A percentile compares a stretch with the other conserved stretches of the same genome.
These are phyloP conservation scores for Octopus sinensis DNA, from an alignment of 1,140 invertebrate genomes.

Conservation along the genomic window DNA sequence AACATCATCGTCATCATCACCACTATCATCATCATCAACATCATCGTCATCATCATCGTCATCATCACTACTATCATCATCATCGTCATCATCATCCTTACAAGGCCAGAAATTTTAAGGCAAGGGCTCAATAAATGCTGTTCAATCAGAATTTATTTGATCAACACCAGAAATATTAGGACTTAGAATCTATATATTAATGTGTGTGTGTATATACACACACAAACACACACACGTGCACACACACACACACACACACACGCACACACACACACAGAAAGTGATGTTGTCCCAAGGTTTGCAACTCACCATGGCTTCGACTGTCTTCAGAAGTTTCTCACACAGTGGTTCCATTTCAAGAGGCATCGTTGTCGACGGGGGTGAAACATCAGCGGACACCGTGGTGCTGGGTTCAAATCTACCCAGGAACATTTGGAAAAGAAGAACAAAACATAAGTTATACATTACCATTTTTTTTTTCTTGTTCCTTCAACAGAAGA, in stretches of 20 bases:
- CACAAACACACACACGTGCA: no score
- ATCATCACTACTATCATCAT: neutral
- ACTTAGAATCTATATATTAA: no score
- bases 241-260: no score
- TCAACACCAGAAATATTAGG: neutral
- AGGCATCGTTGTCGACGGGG: conserved; percentile 15
- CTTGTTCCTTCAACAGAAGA: neutral
- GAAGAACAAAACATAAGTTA: neutral
- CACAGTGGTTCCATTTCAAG: conserved; percentile 29
- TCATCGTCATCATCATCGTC: no score
- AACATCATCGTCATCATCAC: neutral
- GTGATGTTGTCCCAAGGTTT: neutral
- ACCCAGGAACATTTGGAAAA: conserved; percentile 14
- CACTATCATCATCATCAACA: neutral
- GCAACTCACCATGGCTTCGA: conserved; percentile 29
- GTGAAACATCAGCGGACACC: conserved; percentile 19
- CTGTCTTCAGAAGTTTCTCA: conserved; percentile 25
- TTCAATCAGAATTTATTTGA: neutral
- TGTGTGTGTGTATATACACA: no score
- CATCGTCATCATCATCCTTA: no score
- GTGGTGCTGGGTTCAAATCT: neutral
- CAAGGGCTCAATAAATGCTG: neutral
- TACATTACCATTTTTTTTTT: neutral
- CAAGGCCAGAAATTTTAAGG: neutral
- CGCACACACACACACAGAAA: no score